Conservation (phyloP, 2,113 vertebrate genomes). For the Urocolius indicus region DNA sequence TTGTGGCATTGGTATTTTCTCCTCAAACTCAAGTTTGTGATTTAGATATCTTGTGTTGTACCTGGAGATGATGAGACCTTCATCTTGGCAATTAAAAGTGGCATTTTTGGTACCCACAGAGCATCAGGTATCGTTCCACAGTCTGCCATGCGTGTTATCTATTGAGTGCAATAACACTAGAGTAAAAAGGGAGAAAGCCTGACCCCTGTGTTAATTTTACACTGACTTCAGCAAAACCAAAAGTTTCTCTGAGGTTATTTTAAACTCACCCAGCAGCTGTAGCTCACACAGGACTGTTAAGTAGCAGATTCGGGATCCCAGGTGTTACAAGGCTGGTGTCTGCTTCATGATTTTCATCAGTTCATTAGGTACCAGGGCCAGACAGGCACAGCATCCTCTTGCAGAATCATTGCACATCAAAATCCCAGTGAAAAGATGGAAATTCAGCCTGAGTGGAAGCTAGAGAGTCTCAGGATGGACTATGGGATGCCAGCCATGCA, state of each 20-base stretch:
- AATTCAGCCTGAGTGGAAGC: not conserved
- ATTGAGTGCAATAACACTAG: not conserved
- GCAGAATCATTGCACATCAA: not conserved
- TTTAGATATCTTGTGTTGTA: not conserved
- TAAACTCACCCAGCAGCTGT: not conserved
- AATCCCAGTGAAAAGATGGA: not conserved
- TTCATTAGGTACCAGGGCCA: not conserved
- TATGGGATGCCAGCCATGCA: rapidly evolving
- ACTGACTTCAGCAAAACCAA: not conserved
- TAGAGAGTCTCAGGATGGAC: not conserved
- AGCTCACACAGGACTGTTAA: rapidly evolving
- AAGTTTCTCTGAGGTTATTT: not conserved
- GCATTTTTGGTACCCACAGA: not conserved
- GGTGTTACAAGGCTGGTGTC: not conserved
- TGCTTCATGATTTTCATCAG: not conserved
- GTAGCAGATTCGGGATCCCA: not conserved
- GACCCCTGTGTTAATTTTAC: not conserved
- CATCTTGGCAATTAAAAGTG: not conserved
- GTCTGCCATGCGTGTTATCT: not conserved
- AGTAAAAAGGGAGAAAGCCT: not conserved
- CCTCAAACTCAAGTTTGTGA: not conserved
- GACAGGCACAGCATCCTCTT: not conserved
- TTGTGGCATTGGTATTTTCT: not conserved
- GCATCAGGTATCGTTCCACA: not conserved
- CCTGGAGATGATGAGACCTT: not conserved